Base-by-base conservation (phyloP, 2,888 invertebrate species). In the Diadromus collaris region DNA sequence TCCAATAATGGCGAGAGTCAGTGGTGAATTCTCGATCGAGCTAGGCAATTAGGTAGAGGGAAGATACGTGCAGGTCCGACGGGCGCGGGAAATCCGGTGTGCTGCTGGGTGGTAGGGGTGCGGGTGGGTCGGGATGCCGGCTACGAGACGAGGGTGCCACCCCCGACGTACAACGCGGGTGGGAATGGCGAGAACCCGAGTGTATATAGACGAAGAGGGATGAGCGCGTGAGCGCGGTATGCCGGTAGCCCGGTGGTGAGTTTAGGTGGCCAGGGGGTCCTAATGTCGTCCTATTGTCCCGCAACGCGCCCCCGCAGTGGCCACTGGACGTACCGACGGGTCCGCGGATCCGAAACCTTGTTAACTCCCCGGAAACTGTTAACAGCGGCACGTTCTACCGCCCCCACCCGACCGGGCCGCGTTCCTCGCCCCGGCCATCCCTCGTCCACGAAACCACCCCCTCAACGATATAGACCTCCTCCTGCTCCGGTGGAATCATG, bases 361-460 rank as follows among this genome's bases (percentile, higher is more conserved):
- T 89, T 89, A 89, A 88, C 89, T 86, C 86, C 81, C 86, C 87
- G 89, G 89, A 89, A 89, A 89, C 89, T 86, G 89, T 89, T 89
- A 88, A 88, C 86, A 86, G 86, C 84, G 85, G 84, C 84, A 85
- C 87, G 88, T 86, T 86, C 85, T 84, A 85, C 84, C 82, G 64
- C 16, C 71, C 60, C 41, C 48, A 32, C 6, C 46, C 5, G 16
- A 32, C 6, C 46, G 2, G 16, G 21, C 44, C 38, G 32, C 51
- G 34, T 21, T 24, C 48, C 65, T 27, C 56, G 9, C 7, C 60
- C 29, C 68, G 16, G 51, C 58, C 63, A 32, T 32, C 46, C 34
- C 54, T 6, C 51, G 56, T 27, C 64, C 19, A n/a, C n/a, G 27
- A 41, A 34, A 21, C 29, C 38, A 32, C 48, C 13, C 13, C 51